A percentile compares a stretch with the other conserved stretches of the same genome.
phyloP scores from a whole-genome alignment of 2,888 invertebrate genomes.

The Oxytorus armatus region DNA sequence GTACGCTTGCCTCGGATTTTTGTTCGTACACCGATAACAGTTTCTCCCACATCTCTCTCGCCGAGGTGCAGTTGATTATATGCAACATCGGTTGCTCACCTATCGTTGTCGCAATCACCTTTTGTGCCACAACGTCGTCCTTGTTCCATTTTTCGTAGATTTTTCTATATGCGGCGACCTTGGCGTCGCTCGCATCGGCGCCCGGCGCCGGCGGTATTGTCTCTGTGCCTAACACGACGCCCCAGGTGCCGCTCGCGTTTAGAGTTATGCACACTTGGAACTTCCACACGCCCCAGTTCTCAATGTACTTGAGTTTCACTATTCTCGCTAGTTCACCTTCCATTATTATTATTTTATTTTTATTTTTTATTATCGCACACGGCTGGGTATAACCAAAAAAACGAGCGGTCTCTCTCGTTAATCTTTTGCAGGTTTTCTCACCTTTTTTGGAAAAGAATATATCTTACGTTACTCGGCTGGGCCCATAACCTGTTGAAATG shows the following conservation, averaged over 20 bases:
- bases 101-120: constrained; percentile 70
- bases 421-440: not conserved
- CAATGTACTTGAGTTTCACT: not conserved
- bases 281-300: constrained; percentile 8
- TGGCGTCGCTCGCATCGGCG: not conserved
- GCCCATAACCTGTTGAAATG: constrained; percentile 9
- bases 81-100: constrained; percentile 68
- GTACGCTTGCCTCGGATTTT: constrained; percentile 71
- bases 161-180: not conserved
- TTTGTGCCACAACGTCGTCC: constrained; percentile 69
- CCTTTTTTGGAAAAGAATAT: not conserved
- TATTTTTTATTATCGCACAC: not conserved
- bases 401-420: not conserved
- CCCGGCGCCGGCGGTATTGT: not conserved
- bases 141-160: constrained; percentile 55
- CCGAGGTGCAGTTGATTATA: constrained; percentile 71
- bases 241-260: not conserved
- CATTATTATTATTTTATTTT: constrained; percentile 4
- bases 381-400: constrained; percentile 11
- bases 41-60: constrained; percentile 75
- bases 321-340: constrained; percentile 3
- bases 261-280: constrained; percentile 4
- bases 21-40: constrained; percentile 72
- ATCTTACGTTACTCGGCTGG: not conserved
- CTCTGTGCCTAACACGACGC: not conserved